Base-by-base conservation (phyloP, 2,797 vertebrate species). In the Avahi laniger region DNA sequence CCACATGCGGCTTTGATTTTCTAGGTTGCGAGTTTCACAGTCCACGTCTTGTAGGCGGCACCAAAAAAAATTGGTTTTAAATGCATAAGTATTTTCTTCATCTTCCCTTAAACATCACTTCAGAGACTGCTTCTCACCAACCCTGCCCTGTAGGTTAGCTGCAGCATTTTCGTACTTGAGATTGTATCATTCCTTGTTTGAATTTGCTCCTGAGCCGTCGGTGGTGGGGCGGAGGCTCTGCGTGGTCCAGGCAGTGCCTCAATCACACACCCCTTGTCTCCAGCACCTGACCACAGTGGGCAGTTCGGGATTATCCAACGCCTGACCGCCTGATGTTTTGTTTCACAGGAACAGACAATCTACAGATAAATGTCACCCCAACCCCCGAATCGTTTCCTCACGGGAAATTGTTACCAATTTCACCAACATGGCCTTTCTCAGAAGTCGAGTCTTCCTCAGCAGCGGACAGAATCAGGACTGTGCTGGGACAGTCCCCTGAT, bases 361-460 rank as follows among this genome's bases (percentile, higher is more conserved):
- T 98, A 14, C 98, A 91, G 91, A 59, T 94, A 73, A 96, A 89
- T 3, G 30, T 98, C 97, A 98, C 98, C 93, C 98, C 98, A 52
- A 98, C 99, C 96, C 94, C 97, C 70, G 98, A 99, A 98, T 97
- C 98, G 73, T 97, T 98, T 97, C 97, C 98, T 93, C 98, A 98
- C 2, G 96, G 98, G 98, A 98, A 98, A 98, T 90, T 98, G 97
- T 94, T 98, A 97, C 95, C 98, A 83, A 96, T 99, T 63, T 98
- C 99, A 98, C 98, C 99, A 96, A 98, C 98, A 98, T 98, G 98
- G 98, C 98, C 99, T 96, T 98, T 98, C 97, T 98, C 97, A 46
- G 99, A 99, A 98, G 98, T 98, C 86, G 98, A 98, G 98, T 98
- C 99, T 98, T 98, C 99, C 89, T 98, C 98, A 7, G 95, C 97